Percentiles rank a stretch among this genome's conserved stretches.
These are phyloP conservation scores for Abscondita cerata DNA, from an alignment of 2,888 invertebrate genomes.

Conservation along the genomic window DNA sequence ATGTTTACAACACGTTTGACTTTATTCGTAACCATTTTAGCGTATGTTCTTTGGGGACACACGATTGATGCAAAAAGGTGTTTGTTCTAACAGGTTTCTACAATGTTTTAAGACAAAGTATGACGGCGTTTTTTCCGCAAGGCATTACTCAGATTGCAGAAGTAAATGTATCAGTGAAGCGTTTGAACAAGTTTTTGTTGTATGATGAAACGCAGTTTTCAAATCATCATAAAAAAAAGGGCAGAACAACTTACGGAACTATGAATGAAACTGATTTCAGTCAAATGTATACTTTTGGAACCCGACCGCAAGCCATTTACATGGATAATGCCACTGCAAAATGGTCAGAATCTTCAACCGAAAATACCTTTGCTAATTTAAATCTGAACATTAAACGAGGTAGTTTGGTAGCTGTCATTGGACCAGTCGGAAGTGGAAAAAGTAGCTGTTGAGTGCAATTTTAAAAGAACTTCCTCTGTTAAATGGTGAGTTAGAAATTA, in stretches of 20 bases:
- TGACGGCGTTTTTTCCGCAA: slow-evolving; percentile 76
- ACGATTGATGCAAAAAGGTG: slow-evolving; percentile 67
- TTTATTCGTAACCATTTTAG: slow-evolving; percentile 71
- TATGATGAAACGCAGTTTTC: slow-evolving; percentile 58
- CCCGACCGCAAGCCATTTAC: neutral
- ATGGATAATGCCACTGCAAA: slow-evolving; percentile 73
- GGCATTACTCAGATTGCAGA: slow-evolving; percentile 81
- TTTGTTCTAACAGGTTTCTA: slow-evolving; percentile 77
- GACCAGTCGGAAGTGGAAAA: slow-evolving; percentile 76
- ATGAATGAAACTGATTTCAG: too few relatives aligned
- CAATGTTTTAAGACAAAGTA: slow-evolving; percentile 74
- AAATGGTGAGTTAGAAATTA: slow-evolving; percentile 62
- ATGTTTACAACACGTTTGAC: slow-evolving; percentile 74
- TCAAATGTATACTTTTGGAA: too few relatives aligned
- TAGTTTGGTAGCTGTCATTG: slow-evolving; percentile 60
- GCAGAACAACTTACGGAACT: too few relatives aligned
- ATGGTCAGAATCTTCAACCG: slow-evolving; percentile 68
- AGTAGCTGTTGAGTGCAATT: slow-evolving; percentile 69
- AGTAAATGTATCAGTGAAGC: slow-evolving; percentile 75
- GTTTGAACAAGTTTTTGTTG: slow-evolving; percentile 69
- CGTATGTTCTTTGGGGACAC: slow-evolving; percentile 67
- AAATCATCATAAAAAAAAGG: neutral
- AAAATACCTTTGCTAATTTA: slow-evolving; percentile 73
- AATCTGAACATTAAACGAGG: slow-evolving; percentile 63
- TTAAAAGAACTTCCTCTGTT: slow-evolving; percentile 77